Percentiles rank a stretch among this genome's conserved stretches.
Conservation (phyloP, 2,888 invertebrate genomes). For the Therioaphis trifolii region DNA sequence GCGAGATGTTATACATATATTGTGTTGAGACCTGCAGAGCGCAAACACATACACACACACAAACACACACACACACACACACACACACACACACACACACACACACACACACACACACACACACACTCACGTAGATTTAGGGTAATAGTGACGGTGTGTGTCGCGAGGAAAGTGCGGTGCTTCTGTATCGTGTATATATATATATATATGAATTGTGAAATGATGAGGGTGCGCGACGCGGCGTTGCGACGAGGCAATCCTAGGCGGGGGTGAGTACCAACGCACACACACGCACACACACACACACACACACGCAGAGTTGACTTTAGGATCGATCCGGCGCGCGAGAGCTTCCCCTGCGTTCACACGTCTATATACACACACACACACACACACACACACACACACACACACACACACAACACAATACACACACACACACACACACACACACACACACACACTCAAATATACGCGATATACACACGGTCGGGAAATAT, state of each 20-base stretch:
- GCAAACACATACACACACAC: too few relatives aligned
- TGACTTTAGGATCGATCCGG: slow-evolving; percentile 56
- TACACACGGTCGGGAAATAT: slow-evolving; percentile 10
- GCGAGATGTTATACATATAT: too few relatives aligned
- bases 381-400: too few relatives aligned
- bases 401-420: not conserved
- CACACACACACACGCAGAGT: slow-evolving; percentile 1
- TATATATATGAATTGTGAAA: too few relatives aligned
- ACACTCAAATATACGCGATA: too few relatives aligned
- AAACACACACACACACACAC: too few relatives aligned
- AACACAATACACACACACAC: too few relatives aligned
- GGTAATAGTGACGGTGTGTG: not conserved
- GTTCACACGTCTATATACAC: not conserved
- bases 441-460: too few relatives aligned
- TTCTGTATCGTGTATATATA: too few relatives aligned
- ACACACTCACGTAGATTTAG: not conserved
- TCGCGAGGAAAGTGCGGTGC: not conserved
- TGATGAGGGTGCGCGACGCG: not conserved
- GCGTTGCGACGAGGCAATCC: not conserved
- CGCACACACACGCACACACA: too few relatives aligned
- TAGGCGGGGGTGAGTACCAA: not conserved
- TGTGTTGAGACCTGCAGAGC: too few relatives aligned
- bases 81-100: too few relatives aligned
- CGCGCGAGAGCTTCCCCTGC: slow-evolving; percentile 23
- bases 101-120: not conserved